These are phyloP conservation scores for Oplegnathus fasciatus DNA, from an alignment of 2,113 vertebrate genomes.

Conservation along the genomic window DNA sequence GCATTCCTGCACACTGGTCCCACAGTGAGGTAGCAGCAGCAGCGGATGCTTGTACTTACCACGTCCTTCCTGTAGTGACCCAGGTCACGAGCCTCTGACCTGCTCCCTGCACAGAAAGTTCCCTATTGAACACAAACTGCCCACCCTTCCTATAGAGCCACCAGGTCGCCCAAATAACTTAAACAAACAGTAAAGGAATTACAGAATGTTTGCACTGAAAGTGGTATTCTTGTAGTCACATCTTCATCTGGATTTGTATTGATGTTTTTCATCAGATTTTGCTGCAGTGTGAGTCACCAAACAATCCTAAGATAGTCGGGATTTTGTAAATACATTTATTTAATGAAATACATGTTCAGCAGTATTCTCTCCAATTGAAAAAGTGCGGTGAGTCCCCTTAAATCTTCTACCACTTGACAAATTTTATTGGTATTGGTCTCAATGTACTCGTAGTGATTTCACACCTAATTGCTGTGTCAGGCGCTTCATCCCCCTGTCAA, in stretches of 20 bases:
- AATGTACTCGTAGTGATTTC: background rate
- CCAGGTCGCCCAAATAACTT: conserved; percentile 36
- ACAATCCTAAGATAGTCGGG: background rate
- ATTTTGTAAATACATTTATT: background rate
- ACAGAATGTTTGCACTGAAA: conserved; percentile 6
- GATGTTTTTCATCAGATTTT: background rate
- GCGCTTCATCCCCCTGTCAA: conserved; percentile 18
- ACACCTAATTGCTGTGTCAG: background rate
- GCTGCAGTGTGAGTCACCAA: background rate
- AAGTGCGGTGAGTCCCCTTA: background rate
- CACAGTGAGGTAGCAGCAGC: conserved; percentile 43
- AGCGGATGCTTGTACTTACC: conserved; percentile 77
- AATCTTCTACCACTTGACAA: background rate
- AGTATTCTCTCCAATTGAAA: background rate
- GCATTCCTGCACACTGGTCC: conserved; percentile 13
- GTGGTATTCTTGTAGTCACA: background rate
- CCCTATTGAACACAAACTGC: conserved; percentile 58
- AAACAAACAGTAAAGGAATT: conserved; percentile 32
- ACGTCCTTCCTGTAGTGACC: conserved; percentile 81
- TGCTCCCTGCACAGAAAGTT: conserved; percentile 64
- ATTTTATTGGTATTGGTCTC: background rate
- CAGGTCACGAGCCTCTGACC: conserved; percentile 72
- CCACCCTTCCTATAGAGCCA: conserved; percentile 72
- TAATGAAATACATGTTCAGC: background rate
- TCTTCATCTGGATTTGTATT: background rate